Conservation (phyloP, 2,888 invertebrate species). For the Trichopria drosophilae region DNA sequence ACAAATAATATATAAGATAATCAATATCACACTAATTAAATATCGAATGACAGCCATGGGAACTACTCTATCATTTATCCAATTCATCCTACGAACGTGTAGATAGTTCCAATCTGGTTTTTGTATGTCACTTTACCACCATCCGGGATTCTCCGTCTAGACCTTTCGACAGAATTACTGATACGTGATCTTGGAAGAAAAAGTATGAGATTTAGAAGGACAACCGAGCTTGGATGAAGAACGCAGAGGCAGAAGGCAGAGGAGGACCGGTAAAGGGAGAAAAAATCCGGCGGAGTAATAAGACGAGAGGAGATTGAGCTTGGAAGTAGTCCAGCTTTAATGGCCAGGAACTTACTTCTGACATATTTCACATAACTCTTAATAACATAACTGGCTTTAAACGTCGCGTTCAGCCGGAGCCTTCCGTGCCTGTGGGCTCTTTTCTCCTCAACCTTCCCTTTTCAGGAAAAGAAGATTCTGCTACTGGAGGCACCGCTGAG, state of each 20-base stretch:
- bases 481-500: constrained; percentile 2
- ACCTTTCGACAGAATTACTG: too few relatives aligned
- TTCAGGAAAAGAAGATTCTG: constrained; percentile 9
- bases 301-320: constrained; percentile 33
- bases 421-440: constrained; percentile 23
- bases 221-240: constrained; percentile 7
- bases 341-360: constrained; percentile 35
- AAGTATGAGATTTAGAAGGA: too few relatives aligned
- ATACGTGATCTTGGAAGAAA: too few relatives aligned
- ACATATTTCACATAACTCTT: constrained; percentile 41
- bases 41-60: too few relatives aligned
- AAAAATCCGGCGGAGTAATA: constrained; percentile 30
- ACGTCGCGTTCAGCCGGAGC: constrained; percentile 27
- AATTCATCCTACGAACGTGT: too few relatives aligned
- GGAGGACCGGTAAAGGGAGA: constrained; percentile 4
- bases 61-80: too few relatives aligned
- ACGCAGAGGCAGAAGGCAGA: constrained; percentile 16
- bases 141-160: too few relatives aligned
- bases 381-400: constrained; percentile 36
- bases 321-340: constrained; percentile 44
- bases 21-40: too few relatives aligned
- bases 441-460: constrained; percentile 6
- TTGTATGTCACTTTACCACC: too few relatives aligned
- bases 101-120: too few relatives aligned
- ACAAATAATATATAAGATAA: too few relatives aligned